Conservation (phyloP, 2,888 invertebrate species). For the Cheilosia variabilis region DNA sequence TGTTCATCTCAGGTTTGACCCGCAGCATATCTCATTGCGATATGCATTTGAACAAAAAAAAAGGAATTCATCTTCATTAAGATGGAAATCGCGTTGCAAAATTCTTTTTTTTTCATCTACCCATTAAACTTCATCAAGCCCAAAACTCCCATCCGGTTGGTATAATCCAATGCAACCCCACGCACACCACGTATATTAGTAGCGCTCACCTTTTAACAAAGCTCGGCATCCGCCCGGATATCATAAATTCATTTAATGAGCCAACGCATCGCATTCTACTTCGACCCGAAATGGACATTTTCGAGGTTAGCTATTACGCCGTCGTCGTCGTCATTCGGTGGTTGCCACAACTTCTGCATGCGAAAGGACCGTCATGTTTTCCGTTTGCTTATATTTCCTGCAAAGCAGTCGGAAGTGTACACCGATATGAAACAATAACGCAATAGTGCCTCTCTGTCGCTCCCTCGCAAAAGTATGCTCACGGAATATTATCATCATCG, state of each 20-base stretch:
- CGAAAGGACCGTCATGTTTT: constrained; percentile 52
- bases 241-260: constrained; percentile 70
- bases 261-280: constrained; percentile 59
- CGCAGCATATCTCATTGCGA: too few relatives aligned
- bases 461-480: background rate
- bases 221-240: constrained; percentile 63
- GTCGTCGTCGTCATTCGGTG: background rate
- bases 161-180: constrained; percentile 32
- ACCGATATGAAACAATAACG: constrained; percentile 70
- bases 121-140: too few relatives aligned
- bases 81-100: too few relatives aligned
- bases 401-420: constrained; percentile 55
- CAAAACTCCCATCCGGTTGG: constrained; percentile 31
- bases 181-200: constrained; percentile 47
- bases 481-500: constrained; percentile 5
- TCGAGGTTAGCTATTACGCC: constrained; percentile 13
- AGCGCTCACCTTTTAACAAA: constrained; percentile 54
- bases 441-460: background rate
- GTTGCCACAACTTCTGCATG: constrained; percentile 25
- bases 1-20: too few relatives aligned
- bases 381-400: constrained; percentile 71
- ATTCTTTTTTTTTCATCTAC: too few relatives aligned
- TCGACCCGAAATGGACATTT: constrained; percentile 47
- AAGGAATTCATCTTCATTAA: too few relatives aligned
- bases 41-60: too few relatives aligned